Percentiles rank a stretch among this genome's conserved stretches.
Conservation (phyloP, 2,113 vertebrate genomes). For the Takifugu flavidus region DNA sequence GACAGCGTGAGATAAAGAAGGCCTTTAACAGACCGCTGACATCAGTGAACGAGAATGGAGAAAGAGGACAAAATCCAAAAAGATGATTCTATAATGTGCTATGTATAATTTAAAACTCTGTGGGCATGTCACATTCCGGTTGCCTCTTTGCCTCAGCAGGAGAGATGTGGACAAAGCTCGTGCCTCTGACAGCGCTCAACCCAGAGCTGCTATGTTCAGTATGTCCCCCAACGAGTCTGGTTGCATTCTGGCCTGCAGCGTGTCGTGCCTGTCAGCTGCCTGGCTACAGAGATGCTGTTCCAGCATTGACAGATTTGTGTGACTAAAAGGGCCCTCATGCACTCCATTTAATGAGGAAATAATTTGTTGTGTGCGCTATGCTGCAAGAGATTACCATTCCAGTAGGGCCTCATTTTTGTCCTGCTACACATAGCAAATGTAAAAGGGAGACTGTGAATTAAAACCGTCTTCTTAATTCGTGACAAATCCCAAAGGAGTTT, state of each 20-base stretch:
- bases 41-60: constrained; percentile 36
- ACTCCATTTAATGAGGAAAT: too few species aligned
- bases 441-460: too few species aligned
- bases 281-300: not conserved
- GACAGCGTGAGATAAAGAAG: constrained; percentile 52
- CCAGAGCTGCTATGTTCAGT: constrained; percentile 29
- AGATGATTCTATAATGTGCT: too few species aligned
- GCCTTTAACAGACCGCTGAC: constrained; percentile 54
- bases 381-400: too few species aligned
- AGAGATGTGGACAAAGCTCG: not conserved
- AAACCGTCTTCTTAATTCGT: not conserved
- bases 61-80: not conserved
- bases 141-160: not conserved
- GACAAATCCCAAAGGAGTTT: not conserved
- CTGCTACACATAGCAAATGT: too few species aligned
- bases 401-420: too few species aligned
- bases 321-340: too few species aligned
- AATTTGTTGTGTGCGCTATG: too few species aligned
- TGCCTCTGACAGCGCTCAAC: constrained; percentile 14
- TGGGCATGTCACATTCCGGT: not conserved
- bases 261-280: constrained; percentile 16
- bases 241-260: constrained; percentile 40
- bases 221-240: constrained; percentile 53
- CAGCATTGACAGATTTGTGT: too few species aligned
- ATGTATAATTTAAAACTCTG: too few species aligned